A percentile compares a stretch with the other conserved stretches of the same genome.
Conservation (phyloP, 2,888 invertebrate species). For the Clivina fossor region DNA sequence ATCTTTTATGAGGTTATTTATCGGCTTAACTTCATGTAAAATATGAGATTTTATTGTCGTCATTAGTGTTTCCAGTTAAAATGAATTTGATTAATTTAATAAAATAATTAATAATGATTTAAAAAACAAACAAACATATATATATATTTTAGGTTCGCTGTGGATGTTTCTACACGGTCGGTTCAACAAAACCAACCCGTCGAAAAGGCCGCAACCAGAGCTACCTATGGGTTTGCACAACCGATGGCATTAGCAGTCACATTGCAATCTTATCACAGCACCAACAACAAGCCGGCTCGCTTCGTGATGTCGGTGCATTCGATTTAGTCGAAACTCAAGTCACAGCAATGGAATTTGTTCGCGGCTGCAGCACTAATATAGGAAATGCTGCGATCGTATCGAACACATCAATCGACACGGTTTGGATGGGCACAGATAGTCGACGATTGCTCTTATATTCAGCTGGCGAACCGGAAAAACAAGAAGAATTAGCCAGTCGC, state of each 20-base stretch:
- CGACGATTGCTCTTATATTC: conserved; percentile 79
- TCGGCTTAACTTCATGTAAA: too few species aligned
- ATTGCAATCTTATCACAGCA: conserved; percentile 77
- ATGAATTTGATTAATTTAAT: too few species aligned
- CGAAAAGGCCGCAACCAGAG: conserved; percentile 71
- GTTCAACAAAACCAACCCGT: conserved; percentile 58
- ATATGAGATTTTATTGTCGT: too few species aligned
- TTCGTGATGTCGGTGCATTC: conserved; percentile 75
- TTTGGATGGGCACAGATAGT: conserved; percentile 93
- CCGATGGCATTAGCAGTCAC: conserved; percentile 74
- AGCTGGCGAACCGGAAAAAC: conserved; percentile 83
- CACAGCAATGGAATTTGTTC: conserved; percentile 82
- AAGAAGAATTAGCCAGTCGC: conserved; percentile 72
- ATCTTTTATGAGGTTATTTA: too few species aligned
- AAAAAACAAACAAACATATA: too few species aligned
- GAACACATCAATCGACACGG: conserved; percentile 60
- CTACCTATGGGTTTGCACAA: conserved; percentile 89
- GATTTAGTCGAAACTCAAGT: conserved; percentile 79
- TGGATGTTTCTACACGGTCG: conserved; percentile 84
- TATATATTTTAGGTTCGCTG: conserved; percentile 71
- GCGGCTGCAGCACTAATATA: conserved; percentile 63
- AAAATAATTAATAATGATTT: too few species aligned
- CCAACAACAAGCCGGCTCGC: conserved; percentile 69
- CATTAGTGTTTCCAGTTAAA: too few species aligned
- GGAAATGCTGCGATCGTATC: conserved; percentile 46